Evolutionary conservation across 2,113 vertebrate species (phyloP), one percentile per base, ranked within the genome.

Genomic region (Brachirus orientalis): DNA sequence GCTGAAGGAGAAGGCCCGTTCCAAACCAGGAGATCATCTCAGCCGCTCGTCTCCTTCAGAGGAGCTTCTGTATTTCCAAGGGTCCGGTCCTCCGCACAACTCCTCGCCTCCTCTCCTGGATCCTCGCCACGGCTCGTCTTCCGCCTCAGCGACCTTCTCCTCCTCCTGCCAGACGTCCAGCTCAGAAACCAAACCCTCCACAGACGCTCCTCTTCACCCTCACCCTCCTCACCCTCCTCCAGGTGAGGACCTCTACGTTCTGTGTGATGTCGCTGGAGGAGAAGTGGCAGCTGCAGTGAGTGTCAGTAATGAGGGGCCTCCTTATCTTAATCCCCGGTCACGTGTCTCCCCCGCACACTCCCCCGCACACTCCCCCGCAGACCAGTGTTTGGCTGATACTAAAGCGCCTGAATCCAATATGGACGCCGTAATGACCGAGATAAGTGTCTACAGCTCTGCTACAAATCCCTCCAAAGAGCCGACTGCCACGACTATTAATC

Each of bases 391-490:
- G 82, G 86, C 89, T 85, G 90, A 93, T 90, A 91, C 91, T 88
- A 83, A 90, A 91, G 85, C 78, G 90, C 91, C 90, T 79, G 77
- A 90, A 92, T 92, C 92, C 92, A 93, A 93, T 93, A 92, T 91
- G 90, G 90, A 72, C 79, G 75, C 91, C 91, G 89, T 94, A 93
- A 93, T 93, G 92, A 93, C 90, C 89, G 83, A 92, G 92, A 94
- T 93, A 94, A 92, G 92, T 89, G 92, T 91, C 92, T 88, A 89
- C 91, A 78, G 90, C 90, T 81, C 88, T 67, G 85, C 90, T 87
- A 92, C 93, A 93, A 94, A 93, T 94, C 92, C 92, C 92, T 90
- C 91, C 89, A 93, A 94, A 90, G 91, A 92, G 91, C 83, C 89
- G 70, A 80, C 84, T 88, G 85, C 81, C 81, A 80, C 78, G 58